Evolutionary conservation across 2,113 vertebrate species (phyloP), one percentile per base, ranked within the genome.

Genomic region (Gavia stellata): DNA sequence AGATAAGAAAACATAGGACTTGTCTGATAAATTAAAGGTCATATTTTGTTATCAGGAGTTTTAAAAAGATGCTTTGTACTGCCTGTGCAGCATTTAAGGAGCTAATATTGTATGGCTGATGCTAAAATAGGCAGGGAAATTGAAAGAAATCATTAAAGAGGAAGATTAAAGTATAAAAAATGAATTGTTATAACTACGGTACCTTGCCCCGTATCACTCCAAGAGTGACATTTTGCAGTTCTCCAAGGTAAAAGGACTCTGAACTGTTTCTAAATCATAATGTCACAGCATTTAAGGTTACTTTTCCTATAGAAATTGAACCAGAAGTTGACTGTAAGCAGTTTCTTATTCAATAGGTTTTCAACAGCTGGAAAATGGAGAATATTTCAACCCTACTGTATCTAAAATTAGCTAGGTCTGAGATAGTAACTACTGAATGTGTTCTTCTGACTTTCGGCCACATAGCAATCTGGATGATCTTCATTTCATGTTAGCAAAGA

Each of bases 1-100:
- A 96, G 95, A 97, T 97, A 98, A 97, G 72, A 95, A 96, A 96
- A 92, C 81, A 94, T 7, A 92, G n/a, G 86, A 86, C 71, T 92
- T 36, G 8, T 73, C 72, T 95, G 94, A 96, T 96, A 97, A 97
- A 98, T 96, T 96, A 97, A 97, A 97, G 97, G 97, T 95, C 90
- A 94, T 56, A 88, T 73, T 95, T 88, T 90, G 58, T 96, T 95
- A 96, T 92, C 88, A 68, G 1, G 16, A 73, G 63, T 95, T 92
- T 86, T 92, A 49, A 90, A 92, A 86, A 82, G 56, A 71, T 72
- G 68, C 67, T 97, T 97, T 97, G 59, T 94, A 78, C 44, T 88
- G 68, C 40, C 65, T 82, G 23, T 95, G 68, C 36, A 96, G 75
- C 87, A 88, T 95, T 97, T 94, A 94, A 94, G 45, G 74, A 50